Evolutionary conservation across 2,888 invertebrate genomes (phyloP), one percentile per base, ranked within the genome.

Genomic region (Gastracanthus pulcherrimus): DNA sequence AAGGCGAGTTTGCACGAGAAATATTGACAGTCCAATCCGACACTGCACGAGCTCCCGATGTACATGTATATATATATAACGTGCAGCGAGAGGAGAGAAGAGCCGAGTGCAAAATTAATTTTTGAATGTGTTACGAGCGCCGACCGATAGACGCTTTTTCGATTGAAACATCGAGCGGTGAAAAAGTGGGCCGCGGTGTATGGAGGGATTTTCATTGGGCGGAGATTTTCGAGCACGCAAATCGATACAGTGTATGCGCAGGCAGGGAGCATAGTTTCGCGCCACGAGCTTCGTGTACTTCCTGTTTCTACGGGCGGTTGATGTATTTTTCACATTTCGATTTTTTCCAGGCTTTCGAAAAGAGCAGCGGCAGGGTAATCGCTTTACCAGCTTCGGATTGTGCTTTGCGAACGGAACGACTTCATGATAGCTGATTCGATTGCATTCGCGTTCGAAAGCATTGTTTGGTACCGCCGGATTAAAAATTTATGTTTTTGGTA

Each of bases 11-110:
- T 74, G 70, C 58, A 45, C n/a, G 79, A 67, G 74, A 67, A 79
- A 79, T 79, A 79, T 79, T 74, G 79, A 79, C 79, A 67, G 67
- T 60, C 74, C 72, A 60, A 76, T 76, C 41, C 36, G 51, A 19
- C 55, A 13, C 7, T 3, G 60, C 13, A 7, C n/a, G 19, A 19
- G 23, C n/a, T 2, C 36, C n/a, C n/a, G n/a, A n/a, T n/a, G n/a
- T n/a, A n/a, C n/a, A n/a, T n/a, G n/a, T n/a, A n/a, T n/a, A n/a
- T n/a, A n/a, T n/a, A n/a, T n/a, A n/a, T n/a, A n/a, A n/a, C n/a
- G n/a, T n/a, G n/a, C n/a, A n/a, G n/a, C n/a, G n/a, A n/a, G n/a
- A n/a, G n/a, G n/a, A n/a, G n/a, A n/a, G n/a, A n/a, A n/a, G n/a
- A n/a, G n/a, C n/a, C n/a, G n/a, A n/a, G 26, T 34, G n/a, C 48